Base-by-base conservation (phyloP, 2,888 invertebrate genomes). In the Tachina grossa region DNA sequence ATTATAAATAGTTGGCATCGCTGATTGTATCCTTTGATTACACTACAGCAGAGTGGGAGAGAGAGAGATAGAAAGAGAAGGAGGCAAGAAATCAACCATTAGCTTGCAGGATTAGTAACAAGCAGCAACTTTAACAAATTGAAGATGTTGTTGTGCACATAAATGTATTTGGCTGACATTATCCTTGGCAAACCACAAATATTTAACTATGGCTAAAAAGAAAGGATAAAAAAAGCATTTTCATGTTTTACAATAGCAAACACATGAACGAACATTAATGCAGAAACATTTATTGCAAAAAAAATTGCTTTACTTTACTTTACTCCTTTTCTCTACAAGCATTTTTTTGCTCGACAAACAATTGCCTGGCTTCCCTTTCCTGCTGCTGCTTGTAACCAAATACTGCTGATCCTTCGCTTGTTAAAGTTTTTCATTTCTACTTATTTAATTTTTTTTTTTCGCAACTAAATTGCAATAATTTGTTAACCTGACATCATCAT, bases 401-500 rank as follows among this genome's bases (percentile, higher is more conserved):
- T 74, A 71, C 59, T 84, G 65, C 79, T 83, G 83, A 84, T 86
- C 85, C 71, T 77, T 69, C 66, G 66, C 79, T 79, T 72, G 63
- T 79, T 72, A 71, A 79, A 71, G 55, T 63, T 41, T 63, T 55
- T 45, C 10, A 14, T 55, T 45, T 53, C 51, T 31, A n/a, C 77
- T 53, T 51, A 16, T 31, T n/a, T n/a, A n/a, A n/a, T n/a, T 65
- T 13, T 57, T 45, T 66, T 22, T 19, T 77, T 45, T 51, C 77
- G 57, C 59, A 63, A 76, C 16, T 82, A 89, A 89, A 89, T 89
- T 89, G 89, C 87, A 84, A 83, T 87, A 88, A 89, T 89, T 89
- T 89, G 88, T 89, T 88, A 87, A 81, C 87, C 88, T 88, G 89
- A 88, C 89, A 89, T 87, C 88, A 86, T 87, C 88, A 86, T 87